Evolutionary conservation across 2,888 invertebrate species (phyloP), one percentile per base, ranked within the genome.

Genomic region (Drosophila nigritarsus): DNA sequence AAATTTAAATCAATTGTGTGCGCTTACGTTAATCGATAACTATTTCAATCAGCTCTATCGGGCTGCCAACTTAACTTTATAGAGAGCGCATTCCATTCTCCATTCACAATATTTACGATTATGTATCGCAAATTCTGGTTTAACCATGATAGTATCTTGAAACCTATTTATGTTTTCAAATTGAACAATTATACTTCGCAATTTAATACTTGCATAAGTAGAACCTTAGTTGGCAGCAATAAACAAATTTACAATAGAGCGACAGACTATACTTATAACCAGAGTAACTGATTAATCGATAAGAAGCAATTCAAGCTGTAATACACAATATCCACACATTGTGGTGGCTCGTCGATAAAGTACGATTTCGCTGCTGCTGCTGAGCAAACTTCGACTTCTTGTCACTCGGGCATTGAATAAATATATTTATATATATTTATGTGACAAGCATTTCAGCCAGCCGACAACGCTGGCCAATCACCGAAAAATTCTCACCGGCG

Each of bases 401-500:
- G 65, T 50, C 34, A 55, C 32, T 49, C 1, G 67, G 68, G 56
- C 50, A 49, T 67, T 50, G 8, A 67, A 68, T 56, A 56, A 67
- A 67, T 50, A 68, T 50, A 56, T 40, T 18, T 50, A 3, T 15
- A 68, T 68, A 50, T 48, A 68, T 56, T 67, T 67, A 67, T 49
- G 55, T 36, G 29, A 42, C 32, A 11, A 29, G 69, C 30, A 49
- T 42, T 56, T 3, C 11, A 56, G 69, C 67, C 67, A 67, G 67
- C 67, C 20, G 20, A 50, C 40, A n/a, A 67, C 20, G 67, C 67
- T 67, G 67, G 67, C 67, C 56, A 68, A 67, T n/a, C 56, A 68
- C 32, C 56, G 56, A 56, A 67, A 68, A 30, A 68, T 67, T 30
- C 67, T 50, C 20, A 67, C 67, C 67, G 67, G 67, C 69, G 67